These are phyloP conservation scores for Macroglossus sobrinus DNA, from an alignment of 2,113 vertebrate species.

Conservation along the genomic window DNA sequence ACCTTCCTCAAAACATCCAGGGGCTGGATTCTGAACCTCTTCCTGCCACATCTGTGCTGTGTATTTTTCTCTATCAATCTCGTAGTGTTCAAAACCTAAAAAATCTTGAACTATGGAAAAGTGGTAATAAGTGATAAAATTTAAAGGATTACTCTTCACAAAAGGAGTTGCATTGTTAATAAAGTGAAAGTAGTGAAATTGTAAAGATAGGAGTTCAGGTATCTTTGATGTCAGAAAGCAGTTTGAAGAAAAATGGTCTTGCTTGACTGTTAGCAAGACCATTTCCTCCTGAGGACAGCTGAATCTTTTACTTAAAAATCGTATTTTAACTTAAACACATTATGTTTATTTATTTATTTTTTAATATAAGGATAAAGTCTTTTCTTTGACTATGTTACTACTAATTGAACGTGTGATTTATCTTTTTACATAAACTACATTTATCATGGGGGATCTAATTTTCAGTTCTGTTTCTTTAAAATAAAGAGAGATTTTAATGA, in stretches of 20 bases:
- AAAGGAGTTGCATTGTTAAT: not conserved
- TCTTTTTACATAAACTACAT: not conserved
- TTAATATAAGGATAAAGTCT: not conserved
- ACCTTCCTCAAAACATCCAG: not conserved
- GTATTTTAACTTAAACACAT: not conserved
- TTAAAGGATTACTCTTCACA: not conserved
- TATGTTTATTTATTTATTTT: constrained; percentile 9
- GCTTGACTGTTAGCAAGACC: not conserved
- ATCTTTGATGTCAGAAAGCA: not conserved
- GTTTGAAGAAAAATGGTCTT: not conserved
- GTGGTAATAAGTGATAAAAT: not conserved
- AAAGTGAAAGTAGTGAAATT: not conserved
- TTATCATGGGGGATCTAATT: not conserved
- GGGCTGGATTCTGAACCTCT: not conserved
- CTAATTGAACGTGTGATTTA: not conserved
- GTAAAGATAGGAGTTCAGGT: not conserved
- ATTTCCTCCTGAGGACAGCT: not conserved
- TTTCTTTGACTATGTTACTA: not conserved
- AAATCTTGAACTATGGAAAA: not conserved
- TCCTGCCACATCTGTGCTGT: not conserved
- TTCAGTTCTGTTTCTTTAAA: not conserved
- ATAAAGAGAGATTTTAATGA: not conserved
- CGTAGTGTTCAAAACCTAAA: not conserved
- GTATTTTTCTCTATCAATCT: not conserved
- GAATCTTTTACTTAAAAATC: not conserved